These are phyloP conservation scores for Anarhynchus alexandrinus DNA, from an alignment of 2,113 vertebrate genomes.

Conservation along the genomic window DNA sequence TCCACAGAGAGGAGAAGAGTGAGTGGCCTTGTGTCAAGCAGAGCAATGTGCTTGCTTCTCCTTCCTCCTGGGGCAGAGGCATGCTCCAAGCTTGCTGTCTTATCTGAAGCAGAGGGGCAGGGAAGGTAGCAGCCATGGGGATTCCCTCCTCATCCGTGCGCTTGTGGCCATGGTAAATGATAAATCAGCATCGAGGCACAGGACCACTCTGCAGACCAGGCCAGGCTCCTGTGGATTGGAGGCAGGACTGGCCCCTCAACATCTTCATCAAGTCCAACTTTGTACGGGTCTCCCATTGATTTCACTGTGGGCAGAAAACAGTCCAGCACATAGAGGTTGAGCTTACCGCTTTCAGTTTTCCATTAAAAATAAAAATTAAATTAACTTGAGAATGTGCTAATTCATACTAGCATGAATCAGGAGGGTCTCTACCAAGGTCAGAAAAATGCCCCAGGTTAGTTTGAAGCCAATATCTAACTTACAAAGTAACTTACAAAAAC, in stretches of 20 bases:
- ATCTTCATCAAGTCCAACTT: neutral
- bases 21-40: neutral
- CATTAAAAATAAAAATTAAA: neutral
- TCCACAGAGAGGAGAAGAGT: neutral
- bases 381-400: neutral
- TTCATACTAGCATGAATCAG: neutral
- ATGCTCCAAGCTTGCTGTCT: neutral
- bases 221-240: rapidly evolving
- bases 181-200: rapidly evolving
- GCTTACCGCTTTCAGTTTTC: neutral
- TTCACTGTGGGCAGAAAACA: neutral
- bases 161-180: neutral
- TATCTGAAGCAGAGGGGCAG: neutral
- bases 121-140: neutral
- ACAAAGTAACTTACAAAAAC: neutral
- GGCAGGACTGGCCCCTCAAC: neutral
- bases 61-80: neutral
- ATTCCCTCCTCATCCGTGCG: neutral
- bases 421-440: neutral
- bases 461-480: neutral
- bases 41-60: neutral
- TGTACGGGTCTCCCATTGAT: neutral
- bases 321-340: neutral
- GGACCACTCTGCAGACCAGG: neutral
- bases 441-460: neutral